Percentiles rank a stretch among this genome's conserved stretches.
Evolutionary conservation across 2,797 vertebrate genomes (phyloP).

Genomic region (Crenuchus spilurus): DNA sequence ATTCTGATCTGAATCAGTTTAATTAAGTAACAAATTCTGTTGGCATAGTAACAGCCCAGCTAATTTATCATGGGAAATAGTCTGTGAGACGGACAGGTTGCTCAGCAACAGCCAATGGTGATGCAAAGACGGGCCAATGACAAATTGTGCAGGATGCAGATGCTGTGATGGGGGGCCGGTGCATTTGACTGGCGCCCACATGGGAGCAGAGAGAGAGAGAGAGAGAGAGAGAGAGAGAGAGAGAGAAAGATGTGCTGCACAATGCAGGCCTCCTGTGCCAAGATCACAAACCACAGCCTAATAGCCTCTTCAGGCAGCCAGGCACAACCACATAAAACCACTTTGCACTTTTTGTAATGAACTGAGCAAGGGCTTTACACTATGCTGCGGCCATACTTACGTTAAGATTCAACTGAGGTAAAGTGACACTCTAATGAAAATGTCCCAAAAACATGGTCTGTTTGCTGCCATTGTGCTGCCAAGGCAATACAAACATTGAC

Average conservation of each 20-base stretch:
- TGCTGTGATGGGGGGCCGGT: slow-evolving; percentile 73
- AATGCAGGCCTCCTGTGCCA: slow-evolving; percentile 55
- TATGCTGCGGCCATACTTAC: slow-evolving; percentile 19
- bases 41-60: slow-evolving; percentile 92
- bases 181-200: slow-evolving; percentile 53
- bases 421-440: slow-evolving; percentile 37
- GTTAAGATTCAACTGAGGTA: slow-evolving; percentile 14
- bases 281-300: slow-evolving; percentile 56
- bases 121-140: slow-evolving; percentile 79
- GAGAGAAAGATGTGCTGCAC: slow-evolving; percentile 26
- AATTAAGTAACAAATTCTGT: slow-evolving; percentile 97
- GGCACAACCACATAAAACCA: slow-evolving; percentile 51
- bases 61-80: slow-evolving; percentile 94
- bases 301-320: slow-evolving; percentile 48
- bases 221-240: slow-evolving; percentile 2
- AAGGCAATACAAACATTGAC: slow-evolving; percentile 45
- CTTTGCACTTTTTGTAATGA: slow-evolving; percentile 50
- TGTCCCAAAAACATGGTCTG: background rate
- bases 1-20: slow-evolving; percentile 91
- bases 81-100: slow-evolving; percentile 88
- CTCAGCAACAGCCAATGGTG: slow-evolving; percentile 90
- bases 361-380: slow-evolving; percentile 39
- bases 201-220: slow-evolving; percentile 46
- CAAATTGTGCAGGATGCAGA: slow-evolving; percentile 85
- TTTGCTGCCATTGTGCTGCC: slow-evolving; percentile 21